Evolutionary conservation across 2,113 vertebrate genomes (phyloP).

Genomic region (Sapayoa aenigma): DNA sequence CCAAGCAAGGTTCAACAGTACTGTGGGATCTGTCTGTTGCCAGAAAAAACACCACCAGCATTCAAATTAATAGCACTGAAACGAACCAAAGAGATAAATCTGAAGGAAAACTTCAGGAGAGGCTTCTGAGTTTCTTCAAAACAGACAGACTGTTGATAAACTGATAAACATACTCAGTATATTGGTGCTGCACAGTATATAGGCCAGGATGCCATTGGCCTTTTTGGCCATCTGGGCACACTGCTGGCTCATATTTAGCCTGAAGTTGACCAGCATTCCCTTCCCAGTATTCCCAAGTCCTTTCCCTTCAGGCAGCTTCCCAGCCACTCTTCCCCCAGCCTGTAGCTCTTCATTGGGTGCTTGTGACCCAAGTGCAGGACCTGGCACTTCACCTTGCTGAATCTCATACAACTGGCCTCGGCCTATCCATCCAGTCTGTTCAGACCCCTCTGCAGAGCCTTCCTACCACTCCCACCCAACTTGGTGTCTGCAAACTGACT

Average conservation of each 20-base stretch:
- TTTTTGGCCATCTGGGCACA: background rate
- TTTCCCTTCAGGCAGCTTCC: background rate
- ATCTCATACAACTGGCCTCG: background rate
- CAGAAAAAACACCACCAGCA: background rate
- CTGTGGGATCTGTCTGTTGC: background rate
- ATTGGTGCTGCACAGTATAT: background rate
- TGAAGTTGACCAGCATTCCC: accelerated
- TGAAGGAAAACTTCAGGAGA: background rate
- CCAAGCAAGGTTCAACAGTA: background rate
- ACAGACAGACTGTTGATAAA: background rate
- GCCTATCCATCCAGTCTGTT: background rate
- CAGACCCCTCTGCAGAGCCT: background rate
- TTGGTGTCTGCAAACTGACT: background rate
- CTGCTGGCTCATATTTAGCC: background rate
- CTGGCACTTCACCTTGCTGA: accelerated
- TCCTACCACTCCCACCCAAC: background rate
- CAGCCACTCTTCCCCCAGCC: background rate
- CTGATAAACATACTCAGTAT: background rate
- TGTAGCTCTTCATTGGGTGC: accelerated
- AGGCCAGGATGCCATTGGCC: background rate
- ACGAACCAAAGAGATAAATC: background rate
- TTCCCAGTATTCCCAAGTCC: accelerated
- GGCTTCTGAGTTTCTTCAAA: background rate
- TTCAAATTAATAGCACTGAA: background rate
- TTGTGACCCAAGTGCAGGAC: background rate